Evolutionary conservation across 2,888 invertebrate genomes (phyloP), one percentile per base, ranked within the genome.

Genomic region (Clunio marinus): DNA sequence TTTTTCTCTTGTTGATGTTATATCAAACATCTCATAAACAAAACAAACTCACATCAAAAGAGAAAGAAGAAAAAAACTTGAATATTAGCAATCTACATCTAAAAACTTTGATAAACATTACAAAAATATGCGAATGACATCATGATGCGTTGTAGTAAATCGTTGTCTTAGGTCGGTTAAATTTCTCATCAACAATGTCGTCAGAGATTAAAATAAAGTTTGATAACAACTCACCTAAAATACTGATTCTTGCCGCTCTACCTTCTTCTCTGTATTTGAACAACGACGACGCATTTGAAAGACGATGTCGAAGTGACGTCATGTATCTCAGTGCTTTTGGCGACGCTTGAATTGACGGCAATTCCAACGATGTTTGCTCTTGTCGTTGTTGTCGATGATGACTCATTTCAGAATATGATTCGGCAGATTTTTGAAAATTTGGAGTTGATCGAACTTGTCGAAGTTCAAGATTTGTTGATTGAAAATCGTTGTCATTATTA

Each of bases 181-280:
- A n/a, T n/a, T n/a, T n/a, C n/a, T n/a, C n/a, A n/a, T n/a, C n/a
- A n/a, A n/a, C n/a, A n/a, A n/a, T n/a, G n/a, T n/a, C n/a, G n/a
- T n/a, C n/a, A n/a, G n/a, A n/a, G n/a, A n/a, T n/a, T n/a, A n/a
- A n/a, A n/a, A n/a, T n/a, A n/a, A n/a, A n/a, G n/a, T n/a, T n/a
- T n/a, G n/a, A n/a, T n/a, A n/a, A 32, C 5, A 27, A n/a, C 67
- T 57, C 10, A 67, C 67, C 67, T 25, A 67, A 51, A 69, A 78
- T 86, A 74, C 92, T 92, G 65, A 94, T 91, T 72, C 92, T 87
- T 7, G 93, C 94, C 1, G 94, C 92, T 71, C 93, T 84, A 72
- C 92, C 90, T 80, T 94, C 94, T 76, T 94, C 94, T 67, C 92
- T 83, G 76, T 93, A 91, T 74, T 88, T 84, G 78, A 92, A 91